Percentiles rank a stretch among this genome's conserved stretches.
Conservation (phyloP, 2,888 invertebrate genomes). For the Noctuana brunneofusca region DNA sequence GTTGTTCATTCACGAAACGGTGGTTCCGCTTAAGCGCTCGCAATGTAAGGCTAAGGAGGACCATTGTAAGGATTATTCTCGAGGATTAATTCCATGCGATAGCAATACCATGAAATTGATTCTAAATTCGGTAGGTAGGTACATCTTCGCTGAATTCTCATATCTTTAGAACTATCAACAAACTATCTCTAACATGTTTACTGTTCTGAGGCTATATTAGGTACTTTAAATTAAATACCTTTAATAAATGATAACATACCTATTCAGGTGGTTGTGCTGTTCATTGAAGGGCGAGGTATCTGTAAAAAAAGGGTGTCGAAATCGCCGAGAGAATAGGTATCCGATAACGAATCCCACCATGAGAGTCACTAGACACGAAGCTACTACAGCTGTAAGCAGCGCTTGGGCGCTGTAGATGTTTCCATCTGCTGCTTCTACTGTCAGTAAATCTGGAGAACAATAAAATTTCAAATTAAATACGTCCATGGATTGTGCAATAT, state of each 20-base stretch:
- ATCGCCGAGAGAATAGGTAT: constrained; percentile 90
- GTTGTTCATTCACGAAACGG: no score
- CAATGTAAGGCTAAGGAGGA: no score
- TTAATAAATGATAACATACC: constrained; percentile 63
- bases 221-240: background rate
- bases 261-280: constrained; percentile 90
- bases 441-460: constrained; percentile 67
- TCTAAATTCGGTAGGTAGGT: no score
- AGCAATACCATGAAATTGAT: no score
- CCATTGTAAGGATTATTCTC: no score
- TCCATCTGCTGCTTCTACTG: constrained; percentile 83
- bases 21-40: no score
- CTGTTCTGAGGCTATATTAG: no score
- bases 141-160: no score
- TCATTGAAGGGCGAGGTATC: constrained; percentile 89
- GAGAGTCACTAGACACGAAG: constrained; percentile 90
- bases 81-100: no score
- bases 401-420: constrained; percentile 92
- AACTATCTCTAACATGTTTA: no score
- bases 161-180: no score
- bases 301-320: constrained; percentile 87
- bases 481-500: background rate
- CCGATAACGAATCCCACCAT: constrained; percentile 93
- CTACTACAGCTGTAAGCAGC: constrained; percentile 90
- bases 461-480: background rate